Evolutionary conservation across 2,797 vertebrate species (phyloP).

Genomic region (Cyprinodon diabolis): DNA sequence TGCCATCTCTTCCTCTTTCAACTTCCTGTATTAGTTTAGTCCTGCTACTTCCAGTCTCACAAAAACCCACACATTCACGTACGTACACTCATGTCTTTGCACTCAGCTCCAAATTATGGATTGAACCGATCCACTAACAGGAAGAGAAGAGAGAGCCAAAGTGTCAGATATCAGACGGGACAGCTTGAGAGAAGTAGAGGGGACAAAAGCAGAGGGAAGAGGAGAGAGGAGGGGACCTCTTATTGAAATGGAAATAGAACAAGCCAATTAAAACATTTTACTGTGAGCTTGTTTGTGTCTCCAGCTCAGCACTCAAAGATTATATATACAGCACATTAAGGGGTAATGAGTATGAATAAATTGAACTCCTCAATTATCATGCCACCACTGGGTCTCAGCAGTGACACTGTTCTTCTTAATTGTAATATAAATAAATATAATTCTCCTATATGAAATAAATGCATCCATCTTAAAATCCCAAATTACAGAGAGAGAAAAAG

Average conservation of each 20-base stretch:
- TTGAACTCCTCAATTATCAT: constrained; percentile 69
- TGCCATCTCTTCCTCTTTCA: constrained; percentile 60
- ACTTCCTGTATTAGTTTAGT: constrained; percentile 65
- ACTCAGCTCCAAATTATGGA: constrained; percentile 56
- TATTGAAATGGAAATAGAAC: constrained; percentile 81
- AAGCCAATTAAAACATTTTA: constrained; percentile 80
- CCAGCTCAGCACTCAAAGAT: constrained; percentile 66
- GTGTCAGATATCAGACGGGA: constrained; percentile 72
- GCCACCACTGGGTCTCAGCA: constrained; percentile 62
- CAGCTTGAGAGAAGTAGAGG: constrained; percentile 62
- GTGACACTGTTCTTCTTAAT: constrained; percentile 52
- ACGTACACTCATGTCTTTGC: constrained; percentile 48
- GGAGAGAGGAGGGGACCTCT: constrained; percentile 63
- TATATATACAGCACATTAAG: constrained; percentile 81
- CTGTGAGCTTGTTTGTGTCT: constrained; percentile 77
- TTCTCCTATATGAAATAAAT: constrained; percentile 42
- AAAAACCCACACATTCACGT: constrained; percentile 54
- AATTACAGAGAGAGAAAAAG: constrained; percentile 25
- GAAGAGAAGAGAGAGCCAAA: constrained; percentile 58
- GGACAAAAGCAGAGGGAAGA: constrained; percentile 52
- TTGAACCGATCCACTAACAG: constrained; percentile 66
- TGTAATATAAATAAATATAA: constrained; percentile 50
- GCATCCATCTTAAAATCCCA: constrained; percentile 47
- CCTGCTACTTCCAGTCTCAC: constrained; percentile 58
- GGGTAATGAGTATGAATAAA: constrained; percentile 78